Evolutionary conservation across 2,113 vertebrate species (phyloP).

Genomic region (Gopherus flavomarginatus): DNA sequence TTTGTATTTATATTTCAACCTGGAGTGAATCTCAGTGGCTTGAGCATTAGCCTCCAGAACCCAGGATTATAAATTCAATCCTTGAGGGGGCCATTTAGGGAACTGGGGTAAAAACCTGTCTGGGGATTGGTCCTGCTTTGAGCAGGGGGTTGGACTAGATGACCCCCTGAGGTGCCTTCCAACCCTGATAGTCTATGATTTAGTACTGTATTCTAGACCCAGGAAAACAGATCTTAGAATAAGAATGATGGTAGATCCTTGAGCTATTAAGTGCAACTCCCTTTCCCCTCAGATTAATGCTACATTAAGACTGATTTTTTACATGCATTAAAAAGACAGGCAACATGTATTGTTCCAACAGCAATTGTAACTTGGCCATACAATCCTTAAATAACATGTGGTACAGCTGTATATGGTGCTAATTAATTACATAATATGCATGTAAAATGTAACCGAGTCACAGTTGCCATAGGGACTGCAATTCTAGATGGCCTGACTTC

Average conservation of each 20-base stretch:
- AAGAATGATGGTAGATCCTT: neutral
- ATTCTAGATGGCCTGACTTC: neutral
- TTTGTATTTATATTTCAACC: slow-evolving; percentile 17
- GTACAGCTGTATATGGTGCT: accelerated
- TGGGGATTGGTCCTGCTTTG: too few species aligned
- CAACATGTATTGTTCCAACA: neutral
- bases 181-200: neutral
- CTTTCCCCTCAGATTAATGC: neutral
- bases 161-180: too few species aligned
- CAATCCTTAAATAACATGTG: accelerated
- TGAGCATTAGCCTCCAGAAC: too few species aligned
- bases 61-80: too few species aligned
- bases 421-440: neutral
- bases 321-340: neutral
- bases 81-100: too few species aligned
- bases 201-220: neutral
- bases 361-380: neutral
- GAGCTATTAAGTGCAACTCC: neutral
- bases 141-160: too few species aligned
- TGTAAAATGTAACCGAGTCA: neutral
- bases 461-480: neutral
- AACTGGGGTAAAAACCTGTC: too few species aligned
- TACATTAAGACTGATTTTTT: neutral
- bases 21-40: neutral
- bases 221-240: neutral